A percentile compares a stretch with the other conserved stretches of the same genome.
Evolutionary conservation across 2,888 invertebrate species (phyloP).

Genomic region (Eristalinus sepulchralis): DNA sequence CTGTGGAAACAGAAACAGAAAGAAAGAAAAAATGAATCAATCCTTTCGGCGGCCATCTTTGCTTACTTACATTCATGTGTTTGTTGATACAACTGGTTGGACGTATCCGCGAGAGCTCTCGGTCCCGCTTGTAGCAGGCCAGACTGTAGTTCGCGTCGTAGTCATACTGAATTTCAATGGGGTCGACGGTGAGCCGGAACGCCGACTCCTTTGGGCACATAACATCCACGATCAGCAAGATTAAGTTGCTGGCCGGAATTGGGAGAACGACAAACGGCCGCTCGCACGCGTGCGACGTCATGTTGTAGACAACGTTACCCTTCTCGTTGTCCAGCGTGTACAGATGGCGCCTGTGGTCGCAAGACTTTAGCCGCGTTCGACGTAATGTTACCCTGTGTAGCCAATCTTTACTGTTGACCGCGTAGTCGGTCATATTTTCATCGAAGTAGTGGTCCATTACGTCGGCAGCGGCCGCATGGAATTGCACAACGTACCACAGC

Average conservation of each 20-base stretch:
- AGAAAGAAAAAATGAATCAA: not conserved
- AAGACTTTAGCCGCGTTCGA: slow-evolving; percentile 91
- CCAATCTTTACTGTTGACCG: slow-evolving; percentile 83
- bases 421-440: slow-evolving; percentile 81
- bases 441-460: slow-evolving; percentile 82
- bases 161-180: slow-evolving; percentile 81
- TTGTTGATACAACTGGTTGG: slow-evolving; percentile 89
- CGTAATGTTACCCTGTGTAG: slow-evolving; percentile 86
- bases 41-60: not conserved
- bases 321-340: slow-evolving; percentile 82
- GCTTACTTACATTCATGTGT: slow-evolving; percentile 86
- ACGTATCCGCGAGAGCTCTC: slow-evolving; percentile 85
- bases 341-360: slow-evolving; percentile 88
- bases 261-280: slow-evolving; percentile 87
- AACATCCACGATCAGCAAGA: slow-evolving; percentile 88
- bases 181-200: slow-evolving; percentile 80
- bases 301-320: slow-evolving; percentile 82
- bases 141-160: slow-evolving; percentile 82
- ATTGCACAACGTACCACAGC: slow-evolving; percentile 84
- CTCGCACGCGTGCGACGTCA: slow-evolving; percentile 80
- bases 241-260: slow-evolving; percentile 89
- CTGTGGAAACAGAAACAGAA: slow-evolving; percentile 75
- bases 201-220: slow-evolving; percentile 83
- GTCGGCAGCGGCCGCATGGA: slow-evolving; percentile 82
- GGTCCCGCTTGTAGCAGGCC: slow-evolving; percentile 83